Evolutionary conservation across 2,113 vertebrate species (phyloP), one percentile per base, ranked within the genome.

Genomic region (Gymnogyps californianus): DNA sequence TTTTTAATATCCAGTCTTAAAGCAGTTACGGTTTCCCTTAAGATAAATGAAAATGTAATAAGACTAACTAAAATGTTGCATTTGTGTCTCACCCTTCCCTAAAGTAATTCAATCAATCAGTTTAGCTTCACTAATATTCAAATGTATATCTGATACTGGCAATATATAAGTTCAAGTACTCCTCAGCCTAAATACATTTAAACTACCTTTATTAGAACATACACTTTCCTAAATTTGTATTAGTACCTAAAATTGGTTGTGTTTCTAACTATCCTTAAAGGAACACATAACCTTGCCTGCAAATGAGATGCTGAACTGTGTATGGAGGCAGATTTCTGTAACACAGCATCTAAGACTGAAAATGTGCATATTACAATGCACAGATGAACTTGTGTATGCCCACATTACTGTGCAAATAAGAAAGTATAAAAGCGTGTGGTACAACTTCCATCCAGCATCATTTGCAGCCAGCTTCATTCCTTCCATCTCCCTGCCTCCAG

Each of bases 121-220:
- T 97, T 97, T 97, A 97, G 97, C 93, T 95, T 96, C 93, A 89
- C 90, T 96, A 96, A 97, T 95, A 96, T 96, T 97, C 93, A 96
- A 75, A 97, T 94, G 69, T 91, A 79, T 96, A 89, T 76, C 61
- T 94, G 95, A 84, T 80, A 86, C 58, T 12, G 29, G 89, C 85
- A 94, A 95, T 94, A 91, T 88, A 81, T 94, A 97, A 96, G 91
- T 96, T 96, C 94, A 95, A 95, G 94, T 34, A 79, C 55, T 96
- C 77, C 54, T 91, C 54, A 67, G 86, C 65, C 85, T 89, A 91
- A 93, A 97, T 89, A 93, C n/a, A 83, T 93, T 93, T 97, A 90
- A 89, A 92, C 87, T 82, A 90, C 52, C 40, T 97, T 94, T 97
- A 96, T 92, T 89, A 93, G 94, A 96, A 86, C 81, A 91, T 25